phyloP scores from a whole-genome alignment of 2,113 vertebrate genomes.

The Psittacus erithacus region DNA sequence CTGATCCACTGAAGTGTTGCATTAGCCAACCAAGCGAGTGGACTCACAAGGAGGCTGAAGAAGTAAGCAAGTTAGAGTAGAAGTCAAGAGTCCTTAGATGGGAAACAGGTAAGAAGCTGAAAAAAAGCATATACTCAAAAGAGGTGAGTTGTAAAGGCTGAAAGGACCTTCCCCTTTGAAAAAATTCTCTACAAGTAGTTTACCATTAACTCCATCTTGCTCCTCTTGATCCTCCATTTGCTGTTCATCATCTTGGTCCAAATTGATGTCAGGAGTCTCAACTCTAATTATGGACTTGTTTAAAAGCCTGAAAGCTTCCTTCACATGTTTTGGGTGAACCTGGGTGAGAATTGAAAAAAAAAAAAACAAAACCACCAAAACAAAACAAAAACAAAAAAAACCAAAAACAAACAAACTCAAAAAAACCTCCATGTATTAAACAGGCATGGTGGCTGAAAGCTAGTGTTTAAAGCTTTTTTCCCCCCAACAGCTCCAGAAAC shows the following conservation, averaged over 20 bases:
- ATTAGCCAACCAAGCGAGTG: neutral
- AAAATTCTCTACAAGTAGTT: neutral
- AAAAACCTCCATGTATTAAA: neutral
- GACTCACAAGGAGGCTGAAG: neutral
- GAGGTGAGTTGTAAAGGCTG: neutral
- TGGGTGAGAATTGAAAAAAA: constrained; percentile 56
- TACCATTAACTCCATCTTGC: constrained; percentile 79
- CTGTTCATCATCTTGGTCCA: constrained; percentile 90
- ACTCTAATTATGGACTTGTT: constrained; percentile 99
- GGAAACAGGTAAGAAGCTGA: neutral
- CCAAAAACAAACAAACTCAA: too few relatives aligned
- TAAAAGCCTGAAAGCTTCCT: constrained; percentile 95
- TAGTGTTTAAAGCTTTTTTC: neutral
- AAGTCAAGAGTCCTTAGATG: neutral
- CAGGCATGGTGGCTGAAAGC: neutral
- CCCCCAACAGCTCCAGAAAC: neutral
- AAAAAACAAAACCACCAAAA: too few relatives aligned
- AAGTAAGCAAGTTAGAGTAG: neutral
- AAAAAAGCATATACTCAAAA: neutral
- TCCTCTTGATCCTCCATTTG: constrained; percentile 75
- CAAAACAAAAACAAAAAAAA: too few relatives aligned
- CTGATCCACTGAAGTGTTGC: neutral
- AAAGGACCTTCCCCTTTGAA: neutral
- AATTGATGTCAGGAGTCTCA: constrained; percentile 96
- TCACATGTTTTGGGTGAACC: constrained; percentile 98